Conservation (phyloP, 2,888 invertebrate species). For the Hermaeophaga mercurialis region DNA sequence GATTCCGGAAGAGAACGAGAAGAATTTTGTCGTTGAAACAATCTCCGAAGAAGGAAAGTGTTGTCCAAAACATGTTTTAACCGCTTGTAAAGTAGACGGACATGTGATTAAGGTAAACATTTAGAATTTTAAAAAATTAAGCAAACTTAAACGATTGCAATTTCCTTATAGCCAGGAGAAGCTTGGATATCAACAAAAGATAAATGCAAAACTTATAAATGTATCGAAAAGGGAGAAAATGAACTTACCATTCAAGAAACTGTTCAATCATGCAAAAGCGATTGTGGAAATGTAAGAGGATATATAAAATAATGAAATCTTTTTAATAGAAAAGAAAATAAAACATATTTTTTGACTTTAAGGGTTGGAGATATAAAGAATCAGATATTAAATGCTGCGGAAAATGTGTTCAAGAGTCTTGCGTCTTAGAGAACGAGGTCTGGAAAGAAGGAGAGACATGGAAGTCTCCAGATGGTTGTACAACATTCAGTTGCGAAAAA, state of each 20-base stretch:
- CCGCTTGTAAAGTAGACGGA: slow-evolving; percentile 62
- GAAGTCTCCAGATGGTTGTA: slow-evolving; percentile 68
- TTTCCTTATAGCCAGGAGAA: slow-evolving; percentile 49
- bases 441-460: slow-evolving; percentile 63
- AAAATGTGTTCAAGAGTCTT: slow-evolving; percentile 66
- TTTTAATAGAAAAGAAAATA: not conserved
- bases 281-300: slow-evolving; percentile 54
- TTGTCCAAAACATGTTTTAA: slow-evolving; percentile 61
- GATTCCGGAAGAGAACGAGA: slow-evolving; percentile 54
- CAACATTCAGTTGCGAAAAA: slow-evolving; percentile 63
- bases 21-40: slow-evolving; percentile 62
- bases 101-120: slow-evolving; percentile 55
- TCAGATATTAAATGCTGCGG: slow-evolving; percentile 66
- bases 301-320: not conserved
- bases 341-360: slow-evolving; percentile 35
- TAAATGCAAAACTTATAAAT: slow-evolving; percentile 63
- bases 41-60: slow-evolving; percentile 61
- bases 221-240: slow-evolving; percentile 57
- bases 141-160: not conserved
- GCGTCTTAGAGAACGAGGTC: slow-evolving; percentile 61
- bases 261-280: slow-evolving; percentile 61
- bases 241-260: slow-evolving; percentile 62
- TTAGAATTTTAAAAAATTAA: not conserved
- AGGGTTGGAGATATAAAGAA: slow-evolving; percentile 66
- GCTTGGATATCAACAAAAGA: slow-evolving; percentile 56